A percentile compares a stretch with the other conserved stretches of the same genome.
phyloP scores from a whole-genome alignment of 1,140 invertebrate genomes.

The Neodiprion pinetum region DNA sequence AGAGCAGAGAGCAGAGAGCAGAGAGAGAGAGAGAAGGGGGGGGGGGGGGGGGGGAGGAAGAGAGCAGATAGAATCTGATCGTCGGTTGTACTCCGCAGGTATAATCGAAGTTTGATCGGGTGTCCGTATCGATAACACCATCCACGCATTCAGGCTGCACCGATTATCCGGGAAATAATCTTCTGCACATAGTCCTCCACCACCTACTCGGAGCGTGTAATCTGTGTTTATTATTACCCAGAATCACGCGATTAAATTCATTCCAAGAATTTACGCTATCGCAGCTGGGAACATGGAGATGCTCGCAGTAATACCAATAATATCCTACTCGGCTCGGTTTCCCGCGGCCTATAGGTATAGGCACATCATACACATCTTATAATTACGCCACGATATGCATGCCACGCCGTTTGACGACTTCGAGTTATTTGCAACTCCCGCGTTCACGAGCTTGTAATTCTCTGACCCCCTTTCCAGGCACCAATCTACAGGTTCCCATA shows the following conservation, averaged over 20 bases:
- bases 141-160: slow-evolving; percentile 4
- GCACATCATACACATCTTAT: neutral
- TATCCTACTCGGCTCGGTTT: neutral
- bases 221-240: slow-evolving; percentile 19
- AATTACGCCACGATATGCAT: neutral
- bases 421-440: neutral
- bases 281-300: neutral
- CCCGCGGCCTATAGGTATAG: neutral
- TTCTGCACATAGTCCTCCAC: neutral
- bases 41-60: no score
- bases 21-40: no score
- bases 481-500: no score
- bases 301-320: neutral
- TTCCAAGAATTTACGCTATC: neutral
- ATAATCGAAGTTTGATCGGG: slow-evolving; percentile 21
- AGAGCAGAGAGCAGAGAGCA: no score
- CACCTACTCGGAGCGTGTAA: neutral
- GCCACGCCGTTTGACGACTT: neutral
- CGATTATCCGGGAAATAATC: slow-evolving; percentile 12
- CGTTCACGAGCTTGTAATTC: neutral
- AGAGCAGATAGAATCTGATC: slow-evolving; percentile 12
- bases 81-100: slow-evolving; percentile 12
- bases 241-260: slow-evolving; percentile 6
- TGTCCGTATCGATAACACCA: slow-evolving; percentile 28
- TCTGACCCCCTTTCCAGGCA: neutral